Evolutionary conservation across 2,797 vertebrate species (phyloP), one percentile per base, ranked within the genome.

Genomic region (Craterocephalus amniculus): DNA sequence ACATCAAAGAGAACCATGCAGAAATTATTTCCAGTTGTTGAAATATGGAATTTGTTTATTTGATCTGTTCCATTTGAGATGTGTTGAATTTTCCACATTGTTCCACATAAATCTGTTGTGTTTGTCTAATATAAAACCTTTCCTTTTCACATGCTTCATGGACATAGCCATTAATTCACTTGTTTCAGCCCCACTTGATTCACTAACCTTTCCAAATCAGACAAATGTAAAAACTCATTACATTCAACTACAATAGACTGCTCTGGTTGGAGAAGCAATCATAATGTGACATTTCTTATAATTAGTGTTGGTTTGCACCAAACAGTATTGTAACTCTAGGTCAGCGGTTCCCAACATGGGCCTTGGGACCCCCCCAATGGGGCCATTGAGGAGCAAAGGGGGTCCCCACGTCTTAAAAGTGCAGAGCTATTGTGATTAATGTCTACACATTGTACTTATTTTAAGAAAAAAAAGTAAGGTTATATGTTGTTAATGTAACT

Each of bases 171-270:
- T 51, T 51, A 34, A 34, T 18, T 26, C 35, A 38, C 1, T 10
- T 69, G 48, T 60, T 31, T 61, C 48, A 35, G 38, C 27, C 11
- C 18, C 60, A 57, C 29, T 56, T 48, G 51, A 70, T 18, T 56
- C 43, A 7, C 29, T 9, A 59, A 34, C 36, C n/a, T 58, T 48
- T 16, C 26, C 11, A 34, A 2, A 24, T 36, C 10, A 58, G 34
- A 27, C 52, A 4, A 29, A 18, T 2, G 4, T 32, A 60, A 51
- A 58, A 58, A 18, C 4, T 11, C 27, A 20, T 48, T 35, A 29
- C 43, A 7, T 38, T 52, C 7, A 60, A 62, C 31, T 35, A 58
- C 63, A 67, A 43, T 0, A 3, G 60, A 14, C 57, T 27, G 20
- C 2, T 26, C 29, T 59, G 14, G 8, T 48, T 48, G 20, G 5